These are phyloP conservation scores for Desmodus rotundus DNA, from an alignment of 2,113 vertebrate genomes.

Conservation along the genomic window DNA sequence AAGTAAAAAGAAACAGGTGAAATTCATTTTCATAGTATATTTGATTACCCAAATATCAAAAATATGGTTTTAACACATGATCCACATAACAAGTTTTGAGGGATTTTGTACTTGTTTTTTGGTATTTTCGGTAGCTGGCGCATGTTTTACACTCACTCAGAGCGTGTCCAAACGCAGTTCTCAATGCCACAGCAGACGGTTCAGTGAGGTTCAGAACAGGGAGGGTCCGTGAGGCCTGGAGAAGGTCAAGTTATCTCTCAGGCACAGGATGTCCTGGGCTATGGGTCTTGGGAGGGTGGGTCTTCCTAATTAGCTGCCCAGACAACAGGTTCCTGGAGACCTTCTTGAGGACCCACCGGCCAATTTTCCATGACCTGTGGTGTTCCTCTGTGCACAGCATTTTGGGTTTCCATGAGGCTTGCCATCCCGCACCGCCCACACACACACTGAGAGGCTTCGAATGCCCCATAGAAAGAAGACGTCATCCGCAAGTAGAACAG, in stretches of 20 bases:
- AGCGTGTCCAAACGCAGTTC: neutral
- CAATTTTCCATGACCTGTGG: neutral
- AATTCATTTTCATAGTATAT: neutral
- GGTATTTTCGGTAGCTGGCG: neutral
- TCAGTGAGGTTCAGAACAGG: neutral
- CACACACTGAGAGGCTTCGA: neutral
- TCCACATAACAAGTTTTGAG: neutral
- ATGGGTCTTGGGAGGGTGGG: neutral
- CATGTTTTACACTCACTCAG: neutral
- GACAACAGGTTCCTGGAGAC: neutral
- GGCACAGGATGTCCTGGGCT: neutral
- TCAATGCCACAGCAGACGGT: neutral
- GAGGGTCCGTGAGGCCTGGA: neutral
- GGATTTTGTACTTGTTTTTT: neutral
- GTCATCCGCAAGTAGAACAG: neutral
- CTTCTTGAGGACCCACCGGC: neutral
- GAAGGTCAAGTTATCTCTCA: neutral
- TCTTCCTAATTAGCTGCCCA: neutral
- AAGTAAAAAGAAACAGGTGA: neutral
- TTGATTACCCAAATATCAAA: neutral
- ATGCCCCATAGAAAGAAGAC: neutral
- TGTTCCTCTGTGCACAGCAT: neutral
- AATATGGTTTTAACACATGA: neutral
- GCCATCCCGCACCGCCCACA: no score
- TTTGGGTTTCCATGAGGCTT: neutral